A percentile compares a stretch with the other conserved stretches of the same genome.
These are phyloP conservation scores for Pitangus sulphuratus DNA, from an alignment of 2,797 vertebrate species.

Conservation along the genomic window DNA sequence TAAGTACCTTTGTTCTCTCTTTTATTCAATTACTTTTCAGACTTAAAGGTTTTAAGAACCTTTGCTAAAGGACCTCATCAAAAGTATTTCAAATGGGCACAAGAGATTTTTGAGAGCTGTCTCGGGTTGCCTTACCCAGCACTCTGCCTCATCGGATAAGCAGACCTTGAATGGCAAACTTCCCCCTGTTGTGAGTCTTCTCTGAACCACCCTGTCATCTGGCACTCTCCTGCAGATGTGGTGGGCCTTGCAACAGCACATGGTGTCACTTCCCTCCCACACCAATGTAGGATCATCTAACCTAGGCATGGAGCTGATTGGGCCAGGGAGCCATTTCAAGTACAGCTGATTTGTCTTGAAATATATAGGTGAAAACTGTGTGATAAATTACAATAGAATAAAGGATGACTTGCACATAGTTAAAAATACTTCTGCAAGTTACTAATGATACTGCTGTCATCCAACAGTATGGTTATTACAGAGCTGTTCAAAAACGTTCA, in stretches of 20 bases:
- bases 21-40: not conserved
- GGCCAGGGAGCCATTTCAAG: not conserved
- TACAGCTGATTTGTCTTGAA: not conserved
- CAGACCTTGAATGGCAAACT: not conserved
- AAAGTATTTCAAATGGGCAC: not conserved
- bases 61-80: not conserved
- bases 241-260: not conserved
- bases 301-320: not conserved
- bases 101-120: not conserved
- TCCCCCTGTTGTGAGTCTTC: rapidly evolving
- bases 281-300: not conserved
- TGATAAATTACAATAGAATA: not conserved
- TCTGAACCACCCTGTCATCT: not conserved
- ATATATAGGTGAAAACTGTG: not conserved
- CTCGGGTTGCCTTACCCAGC: not conserved
- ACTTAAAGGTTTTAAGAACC: not conserved
- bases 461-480: not conserved
- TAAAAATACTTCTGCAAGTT: not conserved
- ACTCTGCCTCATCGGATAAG: not conserved
- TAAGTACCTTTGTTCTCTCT: not conserved
- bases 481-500: constrained; percentile 4
- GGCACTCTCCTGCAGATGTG: not conserved
- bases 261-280: not conserved
- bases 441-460: not conserved
- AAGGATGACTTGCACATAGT: not conserved